Base-by-base conservation (phyloP, 2,113 vertebrate species). In the Ascaphus truei region DNA sequence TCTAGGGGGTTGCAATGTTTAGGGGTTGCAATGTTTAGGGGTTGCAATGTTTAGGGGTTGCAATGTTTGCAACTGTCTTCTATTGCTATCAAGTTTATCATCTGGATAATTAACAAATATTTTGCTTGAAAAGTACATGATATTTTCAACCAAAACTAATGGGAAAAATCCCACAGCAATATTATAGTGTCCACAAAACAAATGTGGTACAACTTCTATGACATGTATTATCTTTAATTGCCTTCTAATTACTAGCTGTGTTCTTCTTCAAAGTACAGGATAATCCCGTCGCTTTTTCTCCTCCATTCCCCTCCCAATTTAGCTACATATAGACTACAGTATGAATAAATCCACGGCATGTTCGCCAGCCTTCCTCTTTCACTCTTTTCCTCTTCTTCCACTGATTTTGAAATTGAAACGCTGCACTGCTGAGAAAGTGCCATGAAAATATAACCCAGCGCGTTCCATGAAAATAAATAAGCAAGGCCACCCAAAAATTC, bases 401-500 rank as follows among this genome's bases (percentile, higher is more conserved):
- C 69, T 0, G 76, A 80, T 83, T 85, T 88, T 80, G 86, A 89
- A 90, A 84, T 71, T 87, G 93, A 95, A 96, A 96, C 85, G 82
- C 85, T 81, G 93, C 86, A 93, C 95, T 91, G 93, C 94, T 96
- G 95, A 96, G 93, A 95, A 96, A 92, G 85, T 90, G 90, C 90
- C 92, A 93, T 90, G 90, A 96, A 97, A 97, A 97, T 95, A 95
- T 93, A 98, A 95, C 93, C 95, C 88, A 82, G 90, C 79, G 86
- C 94, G 94, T 97, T 98, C 94, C 94, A 92, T 90, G 89, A 94
- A 95, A 93, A 93, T 96, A 98, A 98, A 98, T 96, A 98, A 98
- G 96, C 93, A 96, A 89, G 96, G 94, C 96, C 96, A 98, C 96
- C 96, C 96, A 96, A 94, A 96, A 93, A 95, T 96, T 93, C 92